Base-by-base conservation (phyloP, 2,797 vertebrate genomes). In the Enteromius afrohamiltoni region DNA sequence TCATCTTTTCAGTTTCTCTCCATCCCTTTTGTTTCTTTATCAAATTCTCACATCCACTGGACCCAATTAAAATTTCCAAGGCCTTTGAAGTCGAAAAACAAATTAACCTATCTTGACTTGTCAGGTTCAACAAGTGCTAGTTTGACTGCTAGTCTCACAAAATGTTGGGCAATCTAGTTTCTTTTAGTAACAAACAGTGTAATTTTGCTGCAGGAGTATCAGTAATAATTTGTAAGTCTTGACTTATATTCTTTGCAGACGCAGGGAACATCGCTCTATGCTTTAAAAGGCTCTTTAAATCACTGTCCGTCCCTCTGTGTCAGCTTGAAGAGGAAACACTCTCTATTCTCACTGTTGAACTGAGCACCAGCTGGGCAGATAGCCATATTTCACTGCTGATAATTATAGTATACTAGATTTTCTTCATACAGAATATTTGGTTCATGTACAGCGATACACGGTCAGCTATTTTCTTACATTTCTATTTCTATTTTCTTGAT, bases 91-190 rank as follows among this genome's bases (percentile, higher is more conserved):
- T 62, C 6, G 5, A 40, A 75, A 26, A 75, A 65, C 70, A 65
- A 82, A 82, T 81, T 37, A 81, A 81, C 79, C 69, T 74, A 37
- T 82, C 1, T 10, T 75, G 70, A 65, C 80, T 65, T 34, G 29
- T 82, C 60, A 21, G 23, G 45, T 75, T 74, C 42, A 82, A 37
- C 58, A 64, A 21, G 55, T 34, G 14, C 42, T 34, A 2, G 2
- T 49, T 34, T 34, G 64, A 77, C 4, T 40, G 53, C 13, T 62
- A 34, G 60, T 62, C 19, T 62, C 37, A 47, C 26, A 29, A 69
- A 17, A 58, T 47, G 42, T 29, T 29, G 26, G 4, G 3, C 17
- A 62, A 45, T 45, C 16, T 55, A 29, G 23, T n/a, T 62, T 23
- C 14, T 60, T 49, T 81, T 8, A 62, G 26, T 73, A 81, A 81